Base-by-base conservation (phyloP, 2,888 invertebrate genomes). In the Orgyia antiqua region DNA sequence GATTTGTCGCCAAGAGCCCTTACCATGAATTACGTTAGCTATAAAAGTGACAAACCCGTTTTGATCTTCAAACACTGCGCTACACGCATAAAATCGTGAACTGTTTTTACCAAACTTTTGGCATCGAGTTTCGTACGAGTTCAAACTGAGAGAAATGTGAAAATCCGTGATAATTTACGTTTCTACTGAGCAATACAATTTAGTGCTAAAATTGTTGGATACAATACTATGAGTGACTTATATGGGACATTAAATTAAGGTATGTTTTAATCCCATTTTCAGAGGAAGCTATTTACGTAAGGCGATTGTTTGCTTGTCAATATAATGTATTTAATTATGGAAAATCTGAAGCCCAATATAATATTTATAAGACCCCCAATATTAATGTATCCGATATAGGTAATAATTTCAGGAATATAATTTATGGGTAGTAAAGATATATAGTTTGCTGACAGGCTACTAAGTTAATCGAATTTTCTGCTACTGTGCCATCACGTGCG, bases 1-100 rank as follows among this genome's bases (percentile, higher is more conserved):
- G 78, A 84, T 84, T 67, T 71, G 84, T 80, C 83, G 82, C 83
- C 83, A 70, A 56, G 56, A 60, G 68, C 73, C 75, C 74, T 71
- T 71, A 75, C 79, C 66, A 74, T 68, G 68, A 66, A 61, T 62
- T 57, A 65, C 61, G 56, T 56, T 42, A 52, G 69, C 63, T 58
- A 64, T 66, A 65, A 67, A 67, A 60, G 58, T 62, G 64, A 67
- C 62, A 66, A 56, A 57, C 48, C 37, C 47, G 52, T 51, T 54
- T 52, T 47, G 51, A 48, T 53, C 58, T 53, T 58, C 48, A 59
- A 45, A 45, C 47, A 51, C 55, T 45, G 51, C 54, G 52, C 49
- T 58, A 51, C 3, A 53, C 54, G 55, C 45, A 45, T 44, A 42
- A 56, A 54, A 55, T 42, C 51, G 44, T 43, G 39, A 40, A 25